Evolutionary conservation across 2,797 vertebrate species (phyloP), one percentile per base, ranked within the genome.

Genomic region (Clarias laeviceps): DNA sequence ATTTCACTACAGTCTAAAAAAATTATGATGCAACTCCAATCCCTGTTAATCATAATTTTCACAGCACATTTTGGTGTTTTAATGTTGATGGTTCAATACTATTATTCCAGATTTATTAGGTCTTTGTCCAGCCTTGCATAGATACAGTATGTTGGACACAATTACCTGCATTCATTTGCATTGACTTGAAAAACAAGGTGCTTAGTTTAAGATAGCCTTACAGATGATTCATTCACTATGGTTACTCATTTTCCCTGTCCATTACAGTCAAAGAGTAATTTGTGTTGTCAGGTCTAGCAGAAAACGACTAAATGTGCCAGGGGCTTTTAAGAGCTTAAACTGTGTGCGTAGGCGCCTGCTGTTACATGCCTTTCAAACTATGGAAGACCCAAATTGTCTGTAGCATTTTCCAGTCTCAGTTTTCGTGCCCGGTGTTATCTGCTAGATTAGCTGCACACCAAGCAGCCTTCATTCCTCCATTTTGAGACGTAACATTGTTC

Each of bases 151-250:
- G 29, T 74, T 82, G 74, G 79, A 65, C 29, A 82, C 79, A 74
- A 73, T 82, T 82, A 86, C 72, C 85, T 84, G 68, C 62, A 69
- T 83, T 76, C 54, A 64, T 87, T 82, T 85, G 61, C 80, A 77
- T 37, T 72, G 61, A 68, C 64, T 72, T 12, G 84, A 80, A 72
- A 65, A 83, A 86, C 62, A 76, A 78, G 82, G 82, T 72, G 77
- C 62, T 86, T 89, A 72, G 70, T 81, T 87, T 83, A 34, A 83
- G 59, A 57, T 81, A 50, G 80, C 59, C 80, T 83, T 81, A 83
- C 85, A 59, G 74, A 81, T 88, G 82, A 88, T 88, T 86, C 74
- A 87, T 82, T 59, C 65, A 40, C 77, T 73, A 84, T 70, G 84
- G 84, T 88, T 87, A 79, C 57, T 80, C 56, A 86, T 85, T 73